These are phyloP conservation scores for Rhynchonycteris naso DNA, from an alignment of 2,797 vertebrate species.

Conservation along the genomic window DNA sequence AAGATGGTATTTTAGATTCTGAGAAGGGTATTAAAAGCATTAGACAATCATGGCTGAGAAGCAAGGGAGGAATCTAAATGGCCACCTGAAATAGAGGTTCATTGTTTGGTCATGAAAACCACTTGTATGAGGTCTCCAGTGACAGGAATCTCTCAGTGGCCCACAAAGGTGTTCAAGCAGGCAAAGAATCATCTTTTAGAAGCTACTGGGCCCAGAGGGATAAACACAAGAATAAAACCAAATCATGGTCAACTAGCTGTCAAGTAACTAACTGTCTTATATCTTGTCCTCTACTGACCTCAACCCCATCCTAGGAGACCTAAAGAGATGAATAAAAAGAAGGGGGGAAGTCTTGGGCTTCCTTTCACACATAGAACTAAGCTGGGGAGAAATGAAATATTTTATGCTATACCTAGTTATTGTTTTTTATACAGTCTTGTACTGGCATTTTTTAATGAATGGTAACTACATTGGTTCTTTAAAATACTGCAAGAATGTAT, in stretches of 20 bases:
- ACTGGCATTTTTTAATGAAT: not conserved
- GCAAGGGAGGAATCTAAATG: not conserved
- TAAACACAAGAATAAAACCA: not conserved
- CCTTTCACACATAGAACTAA: not conserved
- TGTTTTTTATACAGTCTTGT: not conserved
- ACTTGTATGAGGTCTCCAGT: not conserved
- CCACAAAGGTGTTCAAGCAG: not conserved
- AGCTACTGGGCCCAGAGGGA: not conserved
- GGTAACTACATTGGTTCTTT: not conserved
- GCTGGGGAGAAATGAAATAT: not conserved
- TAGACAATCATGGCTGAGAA: not conserved
- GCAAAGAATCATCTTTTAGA: not conserved
- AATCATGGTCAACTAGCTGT: not conserved
- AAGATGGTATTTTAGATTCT: not conserved
- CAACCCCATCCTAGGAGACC: not conserved
- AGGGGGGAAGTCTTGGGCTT: rapidly evolving
- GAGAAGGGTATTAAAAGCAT: not conserved
- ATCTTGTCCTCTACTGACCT: not conserved
- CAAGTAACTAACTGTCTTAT: not conserved
- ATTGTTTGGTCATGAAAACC: not conserved
- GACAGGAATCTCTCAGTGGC: not conserved
- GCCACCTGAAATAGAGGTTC: not conserved
- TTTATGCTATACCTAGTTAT: not conserved
- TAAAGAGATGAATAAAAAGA: not conserved
- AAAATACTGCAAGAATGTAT: not conserved